Evolutionary conservation across 2,113 vertebrate species (phyloP).

Genomic region (Erpornis zantholeuca): DNA sequence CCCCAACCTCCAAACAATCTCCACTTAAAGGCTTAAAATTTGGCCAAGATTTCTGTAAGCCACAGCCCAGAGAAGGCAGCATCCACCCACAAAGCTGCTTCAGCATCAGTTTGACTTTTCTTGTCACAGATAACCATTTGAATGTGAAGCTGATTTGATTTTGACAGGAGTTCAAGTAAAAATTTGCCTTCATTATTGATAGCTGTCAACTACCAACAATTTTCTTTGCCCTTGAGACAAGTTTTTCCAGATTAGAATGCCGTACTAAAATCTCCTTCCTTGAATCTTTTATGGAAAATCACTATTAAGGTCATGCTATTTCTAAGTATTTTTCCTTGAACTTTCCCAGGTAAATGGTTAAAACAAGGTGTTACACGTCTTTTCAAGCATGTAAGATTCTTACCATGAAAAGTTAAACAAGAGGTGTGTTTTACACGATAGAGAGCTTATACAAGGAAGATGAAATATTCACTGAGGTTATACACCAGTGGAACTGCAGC

Average conservation of each 20-base stretch:
- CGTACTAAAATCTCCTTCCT: not conserved
- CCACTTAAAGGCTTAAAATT: not conserved
- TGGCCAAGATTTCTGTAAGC: not conserved
- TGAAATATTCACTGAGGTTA: not conserved
- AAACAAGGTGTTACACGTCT: not conserved
- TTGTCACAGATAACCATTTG: not conserved
- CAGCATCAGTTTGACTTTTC: not conserved
- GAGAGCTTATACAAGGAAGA: not conserved
- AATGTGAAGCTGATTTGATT: not conserved
- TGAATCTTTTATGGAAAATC: not conserved
- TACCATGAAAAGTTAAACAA: not conserved
- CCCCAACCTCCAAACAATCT: not conserved
- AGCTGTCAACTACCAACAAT: not conserved
- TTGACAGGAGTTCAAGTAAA: not conserved
- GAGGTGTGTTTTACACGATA: not conserved
- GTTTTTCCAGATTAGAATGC: not conserved
- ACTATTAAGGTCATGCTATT: not conserved
- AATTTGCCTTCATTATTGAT: not conserved
- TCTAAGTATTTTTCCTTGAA: not conserved
- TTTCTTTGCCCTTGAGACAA: not conserved
- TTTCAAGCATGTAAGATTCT: not conserved
- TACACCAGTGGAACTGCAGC: not conserved
- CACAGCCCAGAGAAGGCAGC: not conserved
- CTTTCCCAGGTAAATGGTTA: not conserved
- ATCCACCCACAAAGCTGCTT: not conserved